phyloP scores from a whole-genome alignment of 2,888 invertebrate genomes.

The Nasonovia ribisnigri region DNA sequence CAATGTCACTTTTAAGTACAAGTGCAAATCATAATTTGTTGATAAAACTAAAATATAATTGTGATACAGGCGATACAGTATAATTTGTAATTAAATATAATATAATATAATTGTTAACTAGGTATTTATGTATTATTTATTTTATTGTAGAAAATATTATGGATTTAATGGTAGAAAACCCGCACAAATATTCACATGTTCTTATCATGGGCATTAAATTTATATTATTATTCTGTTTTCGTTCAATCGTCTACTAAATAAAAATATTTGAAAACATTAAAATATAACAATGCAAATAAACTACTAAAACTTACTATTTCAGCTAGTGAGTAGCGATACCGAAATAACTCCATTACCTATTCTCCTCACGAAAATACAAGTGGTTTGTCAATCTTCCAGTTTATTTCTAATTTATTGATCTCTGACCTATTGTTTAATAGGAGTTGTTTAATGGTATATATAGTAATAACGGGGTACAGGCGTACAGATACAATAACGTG shows the following conservation, averaged over 20 bases:
- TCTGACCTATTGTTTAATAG: neutral
- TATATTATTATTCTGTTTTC: neutral
- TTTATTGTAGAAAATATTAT: neutral
- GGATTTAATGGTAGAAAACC: neutral
- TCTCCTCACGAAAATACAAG: neutral
- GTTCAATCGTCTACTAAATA: neutral
- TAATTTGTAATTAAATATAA: too few relatives aligned
- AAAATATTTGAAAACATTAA: neutral
- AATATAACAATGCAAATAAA: neutral
- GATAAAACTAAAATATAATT: neutral
- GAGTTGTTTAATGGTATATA: neutral
- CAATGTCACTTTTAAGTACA: neutral
- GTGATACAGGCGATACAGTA: neutral
- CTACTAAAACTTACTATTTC: neutral
- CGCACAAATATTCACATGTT: neutral
- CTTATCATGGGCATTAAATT: neutral
- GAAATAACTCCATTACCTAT: neutral
- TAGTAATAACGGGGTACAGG: neutral
- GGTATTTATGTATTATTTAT: neutral
- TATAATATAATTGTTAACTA: too few relatives aligned
- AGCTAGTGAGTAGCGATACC: neutral
- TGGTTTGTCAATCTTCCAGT: neutral
- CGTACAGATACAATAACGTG: neutral
- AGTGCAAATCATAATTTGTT: neutral
- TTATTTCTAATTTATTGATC: slow-evolving; percentile 39